Base-by-base conservation (phyloP, 2,113 vertebrate genomes). In the Syrrhaptes paradoxus region DNA sequence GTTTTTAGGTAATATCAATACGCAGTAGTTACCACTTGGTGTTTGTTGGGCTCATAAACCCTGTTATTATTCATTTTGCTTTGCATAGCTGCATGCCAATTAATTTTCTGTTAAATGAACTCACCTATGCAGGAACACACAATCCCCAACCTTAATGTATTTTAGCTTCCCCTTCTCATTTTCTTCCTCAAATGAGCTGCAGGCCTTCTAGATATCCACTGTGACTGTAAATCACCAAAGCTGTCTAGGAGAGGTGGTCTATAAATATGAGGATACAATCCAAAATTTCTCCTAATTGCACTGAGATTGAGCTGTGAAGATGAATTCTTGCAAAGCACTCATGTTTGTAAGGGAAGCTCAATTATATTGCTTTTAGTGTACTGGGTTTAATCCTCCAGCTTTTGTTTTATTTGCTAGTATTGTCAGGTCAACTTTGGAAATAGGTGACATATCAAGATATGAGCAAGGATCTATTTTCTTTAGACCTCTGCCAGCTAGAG, bases 11-110 rank as follows among this genome's bases (percentile, higher is more conserved):
- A 83, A 70, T 88, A 63, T 7, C 85, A 32, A 1, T 34, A 24
- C 54, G 13, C 31, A n/a, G 41, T 28, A 8, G 1, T 41, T 46
- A 52, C 49, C 54, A 46, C 67, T 80, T 15, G 21, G 49, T 76
- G 63, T 3, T 85, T 90, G 19, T 88, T 74, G 55, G 71, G 67
- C 28, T 90, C 67, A 10, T 77, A 70, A 95, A 90, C 10, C 24
- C 31, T 16, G 16, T 2, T 52, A 1, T 34, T 43, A 24, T 11
- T 78, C 24, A 22, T 90, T 76, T 45, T 38, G 45, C 24, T 90
- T 66, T 70, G 51, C 18, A 5, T 29, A 62, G 86, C 54, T 73
- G 25, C 57, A 38, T 28, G 12, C 28, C 67, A 80, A 16, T 80
- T 88, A 70, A 80, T 92, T 70, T 85, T 29, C 49, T 62, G 41